Conservation (phyloP, 2,797 vertebrate species). For the Hippopotamyrus pictus region DNA sequence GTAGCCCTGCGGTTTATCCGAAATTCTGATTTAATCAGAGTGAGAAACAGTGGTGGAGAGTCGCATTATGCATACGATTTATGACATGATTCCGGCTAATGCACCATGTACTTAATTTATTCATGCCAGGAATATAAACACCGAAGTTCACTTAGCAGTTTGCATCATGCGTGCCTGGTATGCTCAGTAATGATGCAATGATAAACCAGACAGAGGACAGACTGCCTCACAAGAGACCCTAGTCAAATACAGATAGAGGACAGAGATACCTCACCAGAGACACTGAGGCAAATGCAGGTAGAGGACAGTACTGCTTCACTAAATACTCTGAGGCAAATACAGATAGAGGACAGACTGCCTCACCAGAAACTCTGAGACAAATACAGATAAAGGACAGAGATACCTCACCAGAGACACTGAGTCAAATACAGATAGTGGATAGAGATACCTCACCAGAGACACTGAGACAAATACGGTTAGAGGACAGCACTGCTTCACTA, state of each 20-base stretch:
- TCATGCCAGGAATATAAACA: not conserved
- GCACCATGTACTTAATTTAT: not conserved
- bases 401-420: not conserved
- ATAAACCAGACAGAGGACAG: not conserved
- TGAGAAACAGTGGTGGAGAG: conserved; percentile 39
- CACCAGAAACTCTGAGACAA: not conserved
- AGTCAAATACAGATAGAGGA: not conserved
- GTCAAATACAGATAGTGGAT: not conserved
- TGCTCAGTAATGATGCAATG: not conserved
- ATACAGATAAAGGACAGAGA: not conserved
- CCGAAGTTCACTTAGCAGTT: conserved; percentile 1
- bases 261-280: not conserved
- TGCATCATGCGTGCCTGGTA: not conserved
- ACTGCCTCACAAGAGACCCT: not conserved
- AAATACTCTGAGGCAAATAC: not conserved
- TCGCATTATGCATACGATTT: not conserved
- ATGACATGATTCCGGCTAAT: not conserved
- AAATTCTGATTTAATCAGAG: conserved; percentile 63
- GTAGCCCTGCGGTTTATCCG: conserved; percentile 64
- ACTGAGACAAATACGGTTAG: not conserved
- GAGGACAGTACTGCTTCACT: not conserved
- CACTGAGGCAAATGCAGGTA: not conserved
- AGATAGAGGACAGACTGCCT: not conserved
- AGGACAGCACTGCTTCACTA: not conserved
- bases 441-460: not conserved